Evolutionary conservation across 2,797 vertebrate genomes (phyloP), one percentile per base, ranked within the genome.

Genomic region (Calcarius lapponicus): DNA sequence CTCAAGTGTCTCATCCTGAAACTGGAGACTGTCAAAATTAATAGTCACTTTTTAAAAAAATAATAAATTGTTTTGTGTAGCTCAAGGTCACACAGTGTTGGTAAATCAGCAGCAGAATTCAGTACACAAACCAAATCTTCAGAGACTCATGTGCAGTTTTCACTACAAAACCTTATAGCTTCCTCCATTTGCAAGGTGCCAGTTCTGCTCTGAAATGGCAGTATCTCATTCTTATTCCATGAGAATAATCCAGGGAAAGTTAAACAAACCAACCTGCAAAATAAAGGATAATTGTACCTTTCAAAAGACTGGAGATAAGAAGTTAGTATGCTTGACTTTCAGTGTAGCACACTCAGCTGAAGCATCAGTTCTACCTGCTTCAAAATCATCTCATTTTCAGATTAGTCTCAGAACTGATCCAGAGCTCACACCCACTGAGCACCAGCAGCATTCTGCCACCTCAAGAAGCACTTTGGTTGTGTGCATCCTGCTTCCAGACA

Each of bases 181-280:
- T 61, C 76, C 48, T 82, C 81, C 80, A 56, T 93, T 94, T 90
- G 34, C 86, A 74, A 88, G 58, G 67, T 81, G 57, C 82, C 82
- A 79, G 56, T 13, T 60, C 76, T 80, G 60, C 76, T 42, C 48
- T 82, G 64, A 82, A 94, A 82, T 40, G 74, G 51, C 86, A 88
- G 7, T 31, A 65, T 54, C 91, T 96, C 73, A 73, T 94, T 96
- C 85, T 82, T 69, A 83, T 88, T 92, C 95, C 74, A 57, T 7
- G 17, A 94, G 76, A 93, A 91, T 12, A 86, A 88, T 10, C 25
- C 70, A 86, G 45, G 29, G 76, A 58, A 82, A 95, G 67, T 90
- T 91, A 97, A 96, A 94, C 85, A 95, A 96, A 90, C 58, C 83
- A 86, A 13, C 38, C 40, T 71, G 73, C 21, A 54, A 50, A 93